phyloP scores from a whole-genome alignment of 2,888 invertebrate species.

The Nymphalis c-album region DNA sequence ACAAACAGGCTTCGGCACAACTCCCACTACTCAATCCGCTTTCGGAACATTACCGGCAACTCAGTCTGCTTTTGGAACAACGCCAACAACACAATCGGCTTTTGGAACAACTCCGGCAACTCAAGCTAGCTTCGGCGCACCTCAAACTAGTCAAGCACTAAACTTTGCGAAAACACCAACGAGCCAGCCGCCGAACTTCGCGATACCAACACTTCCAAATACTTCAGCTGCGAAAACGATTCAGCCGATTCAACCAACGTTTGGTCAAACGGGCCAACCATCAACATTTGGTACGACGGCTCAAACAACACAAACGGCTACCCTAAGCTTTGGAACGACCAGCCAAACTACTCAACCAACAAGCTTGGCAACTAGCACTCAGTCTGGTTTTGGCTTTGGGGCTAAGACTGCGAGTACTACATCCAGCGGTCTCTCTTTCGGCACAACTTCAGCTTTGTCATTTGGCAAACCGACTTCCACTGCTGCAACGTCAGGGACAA shows the following conservation, averaged over 20 bases:
- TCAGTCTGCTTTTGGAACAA: constrained; percentile 33
- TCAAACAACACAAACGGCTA: constrained; percentile 33
- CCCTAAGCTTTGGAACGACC: constrained; percentile 44
- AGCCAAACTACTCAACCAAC: constrained; percentile 32
- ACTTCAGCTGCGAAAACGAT: constrained; percentile 7
- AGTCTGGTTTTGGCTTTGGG: constrained; percentile 26
- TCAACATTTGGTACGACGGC: constrained; percentile 9
- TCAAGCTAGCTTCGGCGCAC: constrained; percentile 37
- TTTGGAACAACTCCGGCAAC: constrained; percentile 30
- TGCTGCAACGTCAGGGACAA: constrained; percentile 44
- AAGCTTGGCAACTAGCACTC: constrained; percentile 16
- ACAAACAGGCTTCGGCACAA: constrained; percentile 34
- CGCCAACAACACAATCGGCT: constrained; percentile 31
- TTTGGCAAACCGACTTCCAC: constrained; percentile 47
- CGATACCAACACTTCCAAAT: constrained; percentile 12
- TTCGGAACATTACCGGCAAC: constrained; percentile 30
- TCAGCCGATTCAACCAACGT: constrained; percentile 20
- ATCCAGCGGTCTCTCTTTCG: constrained; percentile 30
- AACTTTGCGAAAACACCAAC: constrained; percentile 28
- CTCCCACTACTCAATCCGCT: constrained; percentile 31
- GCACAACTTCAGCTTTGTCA: constrained; percentile 29
- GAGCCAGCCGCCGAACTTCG: constrained; percentile 35
- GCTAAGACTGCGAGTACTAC: constrained; percentile 28
- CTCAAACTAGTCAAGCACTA: constrained; percentile 34
- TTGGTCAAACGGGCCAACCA: constrained; percentile 16